These are phyloP conservation scores for Paradoxurus hermaphroditus DNA, from an alignment of 2,113 vertebrate species.

Conservation along the genomic window DNA sequence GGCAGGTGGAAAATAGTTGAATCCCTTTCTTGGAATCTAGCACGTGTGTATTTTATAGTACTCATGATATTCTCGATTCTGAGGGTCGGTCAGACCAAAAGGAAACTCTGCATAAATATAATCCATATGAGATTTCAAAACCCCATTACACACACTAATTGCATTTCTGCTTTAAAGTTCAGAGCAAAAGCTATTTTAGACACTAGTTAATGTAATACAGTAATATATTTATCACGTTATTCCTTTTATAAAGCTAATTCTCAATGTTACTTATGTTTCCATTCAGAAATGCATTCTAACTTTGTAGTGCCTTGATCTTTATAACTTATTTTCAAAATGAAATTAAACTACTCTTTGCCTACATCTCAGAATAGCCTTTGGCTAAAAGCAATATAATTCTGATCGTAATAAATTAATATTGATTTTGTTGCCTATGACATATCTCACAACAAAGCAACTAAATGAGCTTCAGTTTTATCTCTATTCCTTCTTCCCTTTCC, in stretches of 20 bases:
- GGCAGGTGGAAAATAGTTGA: not conserved
- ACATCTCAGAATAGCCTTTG: conserved; percentile 31
- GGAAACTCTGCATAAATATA: not conserved
- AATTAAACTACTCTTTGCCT: conserved; percentile 22
- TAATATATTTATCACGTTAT: not conserved
- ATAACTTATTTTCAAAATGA: conserved; percentile 56
- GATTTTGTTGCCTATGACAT: not conserved
- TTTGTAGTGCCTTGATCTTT: conserved; percentile 31
- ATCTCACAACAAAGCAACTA: not conserved
- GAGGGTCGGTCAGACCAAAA: not conserved
- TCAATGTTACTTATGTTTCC: not conserved
- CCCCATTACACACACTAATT: not conserved
- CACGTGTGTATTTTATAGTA: not conserved
- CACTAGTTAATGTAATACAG: not conserved
- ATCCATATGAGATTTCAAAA: not conserved
- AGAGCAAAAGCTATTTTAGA: conserved; percentile 9
- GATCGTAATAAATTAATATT: conserved; percentile 41
- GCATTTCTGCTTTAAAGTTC: conserved; percentile 39
- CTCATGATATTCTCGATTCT: not conserved
- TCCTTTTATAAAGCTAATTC: conserved; percentile 42
- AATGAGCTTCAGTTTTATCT: not conserved
- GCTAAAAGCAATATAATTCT: conserved; percentile 57
- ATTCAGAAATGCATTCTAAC: conserved; percentile 23
- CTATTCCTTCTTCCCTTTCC: not conserved
- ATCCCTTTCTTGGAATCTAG: not conserved